Evolutionary conservation across 2,113 vertebrate genomes (phyloP), one percentile per base, ranked within the genome.

Genomic region (Pao palembangensis): DNA sequence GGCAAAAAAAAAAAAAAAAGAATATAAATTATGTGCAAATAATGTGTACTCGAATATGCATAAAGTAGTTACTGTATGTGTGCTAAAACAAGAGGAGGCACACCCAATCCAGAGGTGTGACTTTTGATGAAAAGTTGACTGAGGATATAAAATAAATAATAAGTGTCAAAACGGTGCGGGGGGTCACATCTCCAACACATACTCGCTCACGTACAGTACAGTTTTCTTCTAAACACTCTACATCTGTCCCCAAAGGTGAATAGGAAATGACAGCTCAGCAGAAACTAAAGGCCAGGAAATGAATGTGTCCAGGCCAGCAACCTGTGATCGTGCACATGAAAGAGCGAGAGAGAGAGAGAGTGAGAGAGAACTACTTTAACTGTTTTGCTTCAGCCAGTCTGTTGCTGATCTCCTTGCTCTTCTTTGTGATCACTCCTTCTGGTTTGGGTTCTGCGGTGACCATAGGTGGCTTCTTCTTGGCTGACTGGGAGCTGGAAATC

Each of bases 331-430:
- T 38, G 4, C 53, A 62, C 58, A 28, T 14, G 91, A 85, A 73
- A 65, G 61, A 28, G 75, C 84, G 79, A 78, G 56, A 78, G 91
- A 85, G 91, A 85, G 74, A 65, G 61, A 28, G 75, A 85, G 79
- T 77, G 58, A 78, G 91, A 85, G 74, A 82, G 81, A 75, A 19
- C 46, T 52, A 6, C 83, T 83, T 90, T 92, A 93, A 98, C 85
- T 98, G 94, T 91, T 99, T 98, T 8, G 93, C 94, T 81, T 99
- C 97, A 73, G 97, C 95, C 90, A 98, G 92, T 94, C 97, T 98
- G 90, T 99, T 99, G 91, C 96, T 98, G 75, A 98, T 96, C 92
- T 98, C 96, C 91, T 96, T 95, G 83, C 93, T 96, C 79, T 94
- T 95, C 92, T 98, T 95, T 82, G 94, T 94, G 76, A 90, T 84